Evolutionary conservation across 2,888 invertebrate genomes (phyloP), one percentile per base, ranked within the genome.

Genomic region (Embidobia sp.): DNA sequence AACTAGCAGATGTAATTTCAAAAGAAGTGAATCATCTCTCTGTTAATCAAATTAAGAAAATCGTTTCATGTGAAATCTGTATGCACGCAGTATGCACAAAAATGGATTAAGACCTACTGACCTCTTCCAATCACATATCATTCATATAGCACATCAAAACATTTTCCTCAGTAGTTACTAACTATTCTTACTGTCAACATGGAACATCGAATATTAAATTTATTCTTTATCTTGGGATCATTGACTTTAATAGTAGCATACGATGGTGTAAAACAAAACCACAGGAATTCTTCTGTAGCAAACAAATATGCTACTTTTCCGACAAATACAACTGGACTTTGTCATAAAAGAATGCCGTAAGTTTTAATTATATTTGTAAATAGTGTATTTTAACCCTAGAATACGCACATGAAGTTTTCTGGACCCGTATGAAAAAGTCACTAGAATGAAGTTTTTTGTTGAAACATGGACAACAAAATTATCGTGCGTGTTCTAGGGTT

Each of bases 291-390:
- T 29, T 40, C 75, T 22, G 29, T 31, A 18, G 11, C 46, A 18
- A 31, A 64, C 31, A 44, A 22, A 1, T 67, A 48, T 73, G 51
- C 48, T 8, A 53, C 57, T n/a, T 79, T 75, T 59, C 80, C 82
- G 4, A 80, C 84, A 1, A 80, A 81, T 16, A 85, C 85, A 66
- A 85, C 86, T 42, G 93, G 93, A 59, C 91, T 93, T 2, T 94
- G 94, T 84, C 91, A 91, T 78, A 90, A 91, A 31, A 93, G 93
- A 91, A 92, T 94, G 1, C 93, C 93, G 94, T 94, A 89, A 92
- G 93, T 40, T 51, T 46, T n/a, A n/a, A n/a, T n/a, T n/a, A n/a
- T n/a, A n/a, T n/a, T n/a, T n/a, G n/a, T n/a, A n/a, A n/a, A n/a
- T n/a, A n/a, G n/a, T n/a, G n/a, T n/a, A n/a, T n/a, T n/a, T n/a